Percentiles rank a stretch among this genome's conserved stretches.
phyloP scores from a whole-genome alignment of 2,113 vertebrate species.

The Percina caprodes region DNA sequence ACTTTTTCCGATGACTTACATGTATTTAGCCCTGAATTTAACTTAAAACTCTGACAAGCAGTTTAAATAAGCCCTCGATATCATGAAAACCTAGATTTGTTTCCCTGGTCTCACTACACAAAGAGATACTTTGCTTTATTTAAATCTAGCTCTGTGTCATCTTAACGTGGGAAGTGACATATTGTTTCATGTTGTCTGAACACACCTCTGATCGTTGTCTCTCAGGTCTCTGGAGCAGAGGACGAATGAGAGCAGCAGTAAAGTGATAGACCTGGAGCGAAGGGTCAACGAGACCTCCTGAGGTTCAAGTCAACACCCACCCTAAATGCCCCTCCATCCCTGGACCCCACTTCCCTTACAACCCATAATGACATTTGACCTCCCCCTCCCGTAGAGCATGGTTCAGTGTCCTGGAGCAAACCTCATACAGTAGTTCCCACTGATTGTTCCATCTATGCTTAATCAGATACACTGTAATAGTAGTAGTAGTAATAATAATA shows the following conservation, averaged over 20 bases:
- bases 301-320: conserved; percentile 22
- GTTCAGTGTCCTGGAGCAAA: conserved; percentile 76
- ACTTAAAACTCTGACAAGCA: too few relatives aligned
- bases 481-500: conserved; percentile 1
- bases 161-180: too few relatives aligned
- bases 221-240: conserved; percentile 74
- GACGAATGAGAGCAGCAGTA: conserved; percentile 63
- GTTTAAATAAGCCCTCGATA: too few relatives aligned
- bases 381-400: conserved; percentile 46
- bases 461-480: conserved; percentile 68
- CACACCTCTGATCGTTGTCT: not conserved
- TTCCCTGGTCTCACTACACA: too few relatives aligned
- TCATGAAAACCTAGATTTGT: too few relatives aligned
- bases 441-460: conserved; percentile 51
- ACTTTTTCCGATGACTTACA: too few relatives aligned
- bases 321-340: too few relatives aligned
- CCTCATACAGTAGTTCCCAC: conserved; percentile 51
- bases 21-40: too few relatives aligned
- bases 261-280: conserved; percentile 75
- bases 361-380: conserved; percentile 48
- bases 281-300: conserved; percentile 80
- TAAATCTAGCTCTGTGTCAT: too few relatives aligned
- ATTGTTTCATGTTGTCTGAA: not conserved
- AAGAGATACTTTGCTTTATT: too few relatives aligned
- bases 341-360: not conserved